Evolutionary conservation across 2,888 invertebrate genomes (phyloP).

Genomic region (Amiota minor): DNA sequence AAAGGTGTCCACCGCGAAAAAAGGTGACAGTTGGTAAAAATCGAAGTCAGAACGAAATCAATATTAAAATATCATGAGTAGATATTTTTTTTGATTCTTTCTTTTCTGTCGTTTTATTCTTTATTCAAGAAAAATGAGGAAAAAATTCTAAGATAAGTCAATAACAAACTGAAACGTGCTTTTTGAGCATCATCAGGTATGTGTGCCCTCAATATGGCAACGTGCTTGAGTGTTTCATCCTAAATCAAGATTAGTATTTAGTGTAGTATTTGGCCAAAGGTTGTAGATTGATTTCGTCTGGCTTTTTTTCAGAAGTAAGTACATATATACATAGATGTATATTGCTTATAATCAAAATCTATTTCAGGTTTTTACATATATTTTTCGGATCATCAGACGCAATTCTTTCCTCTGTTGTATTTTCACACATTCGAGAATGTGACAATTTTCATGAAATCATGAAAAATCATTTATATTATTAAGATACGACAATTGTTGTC

Average conservation of each 20-base stretch:
- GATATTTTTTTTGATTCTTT: background rate
- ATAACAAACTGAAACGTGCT: constrained; percentile 15
- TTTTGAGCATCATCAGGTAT: background rate
- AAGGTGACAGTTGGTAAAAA: background rate
- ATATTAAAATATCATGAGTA: constrained; percentile 56
- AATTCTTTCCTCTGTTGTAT: background rate
- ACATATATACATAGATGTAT: too few species aligned
- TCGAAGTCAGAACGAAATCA: constrained; percentile 58
- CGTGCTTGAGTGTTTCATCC: constrained; percentile 65
- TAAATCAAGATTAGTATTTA: constrained; percentile 66
- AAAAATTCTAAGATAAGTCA: constrained; percentile 14
- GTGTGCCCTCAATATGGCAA: constrained; percentile 36
- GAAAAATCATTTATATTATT: background rate
- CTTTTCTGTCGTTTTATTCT: too few species aligned
- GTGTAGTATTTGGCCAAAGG: background rate
- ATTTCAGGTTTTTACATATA: background rate
- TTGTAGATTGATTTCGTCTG: background rate
- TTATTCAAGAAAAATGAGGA: background rate
- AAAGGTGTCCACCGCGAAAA: constrained; percentile 39
- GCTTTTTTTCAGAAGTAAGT: background rate
- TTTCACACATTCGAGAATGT: background rate
- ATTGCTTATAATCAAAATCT: background rate
- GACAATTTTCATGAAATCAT: background rate
- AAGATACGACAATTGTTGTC: background rate
- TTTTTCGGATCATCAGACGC: background rate